These are phyloP conservation scores for Pygoscelis adeliae DNA, from an alignment of 2,113 vertebrate species.

Conservation along the genomic window DNA sequence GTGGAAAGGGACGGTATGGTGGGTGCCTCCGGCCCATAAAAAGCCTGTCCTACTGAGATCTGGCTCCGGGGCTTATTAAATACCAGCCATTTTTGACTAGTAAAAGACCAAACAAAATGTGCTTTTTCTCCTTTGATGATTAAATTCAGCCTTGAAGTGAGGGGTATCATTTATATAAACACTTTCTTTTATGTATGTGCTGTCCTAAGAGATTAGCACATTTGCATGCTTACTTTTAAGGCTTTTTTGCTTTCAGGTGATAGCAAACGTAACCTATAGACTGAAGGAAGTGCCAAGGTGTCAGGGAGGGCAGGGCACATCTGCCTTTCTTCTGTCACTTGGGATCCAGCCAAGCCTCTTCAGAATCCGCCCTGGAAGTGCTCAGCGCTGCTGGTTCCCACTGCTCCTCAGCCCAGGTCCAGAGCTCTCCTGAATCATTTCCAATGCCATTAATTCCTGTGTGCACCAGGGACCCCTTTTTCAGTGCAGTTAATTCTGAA, in stretches of 20 bases:
- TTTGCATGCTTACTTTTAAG: neutral
- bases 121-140: constrained; percentile 64
- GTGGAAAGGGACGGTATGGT: neutral
- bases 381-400: neutral
- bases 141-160: constrained; percentile 41
- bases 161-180: constrained; percentile 60
- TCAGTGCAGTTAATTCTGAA: neutral
- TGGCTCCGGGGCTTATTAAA: constrained; percentile 78
- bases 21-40: constrained; percentile 56
- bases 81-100: constrained; percentile 58
- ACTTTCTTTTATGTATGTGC: constrained; percentile 38
- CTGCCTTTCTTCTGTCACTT: neutral
- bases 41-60: constrained; percentile 60
- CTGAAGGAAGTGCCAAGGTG: neutral
- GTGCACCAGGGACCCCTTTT: neutral
- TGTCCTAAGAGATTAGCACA: constrained; percentile 51
- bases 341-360: neutral
- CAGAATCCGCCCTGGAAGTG: neutral
- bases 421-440: neutral
- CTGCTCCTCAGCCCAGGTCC: neutral
- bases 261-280: neutral
- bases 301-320: neutral
- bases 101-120: constrained; percentile 79
- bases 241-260: constrained; percentile 1
- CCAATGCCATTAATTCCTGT: neutral